Percentiles rank a stretch among this genome's conserved stretches.
Evolutionary conservation across 2,888 invertebrate genomes (phyloP).

Genomic region (Andrena minutula): DNA sequence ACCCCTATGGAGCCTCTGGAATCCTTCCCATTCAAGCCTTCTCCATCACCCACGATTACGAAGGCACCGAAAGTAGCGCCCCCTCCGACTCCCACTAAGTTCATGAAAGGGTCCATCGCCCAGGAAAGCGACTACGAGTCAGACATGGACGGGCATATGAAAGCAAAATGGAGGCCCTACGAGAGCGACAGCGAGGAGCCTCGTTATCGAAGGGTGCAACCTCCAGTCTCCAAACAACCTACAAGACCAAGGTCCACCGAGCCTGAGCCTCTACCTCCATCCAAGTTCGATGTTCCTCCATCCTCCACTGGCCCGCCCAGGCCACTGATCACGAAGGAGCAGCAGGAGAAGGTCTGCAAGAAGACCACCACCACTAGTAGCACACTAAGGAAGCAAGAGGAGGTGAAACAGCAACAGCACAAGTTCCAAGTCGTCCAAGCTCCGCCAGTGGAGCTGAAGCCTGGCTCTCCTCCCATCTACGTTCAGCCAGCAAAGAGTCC

Average conservation of each 20-base stretch:
- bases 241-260: conserved; percentile 86
- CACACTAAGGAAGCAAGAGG: conserved; percentile 78
- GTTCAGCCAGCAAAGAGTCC: conserved; percentile 81
- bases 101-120: conserved; percentile 86
- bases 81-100: conserved; percentile 87
- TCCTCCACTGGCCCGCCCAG: conserved; percentile 76
- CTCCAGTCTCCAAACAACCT: conserved; percentile 84
- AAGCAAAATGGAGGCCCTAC: conserved; percentile 87
- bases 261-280: conserved; percentile 86
- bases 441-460: conserved; percentile 75
- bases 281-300: conserved; percentile 86
- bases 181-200: conserved; percentile 89
- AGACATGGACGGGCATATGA: conserved; percentile 86
- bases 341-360: conserved; percentile 69
- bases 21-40: conserved; percentile 85
- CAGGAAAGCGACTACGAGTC: conserved; percentile 90
- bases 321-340: conserved; percentile 71
- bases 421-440: conserved; percentile 63
- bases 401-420: conserved; percentile 70
- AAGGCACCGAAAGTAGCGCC: conserved; percentile 86
- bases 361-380: conserved; percentile 68
- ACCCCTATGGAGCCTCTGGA: conserved; percentile 80
- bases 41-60: conserved; percentile 81
- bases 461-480: conserved; percentile 83
- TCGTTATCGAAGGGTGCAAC: conserved; percentile 86